phyloP scores from a whole-genome alignment of 2,888 invertebrate genomes.

The Drosophila histrio region DNA sequence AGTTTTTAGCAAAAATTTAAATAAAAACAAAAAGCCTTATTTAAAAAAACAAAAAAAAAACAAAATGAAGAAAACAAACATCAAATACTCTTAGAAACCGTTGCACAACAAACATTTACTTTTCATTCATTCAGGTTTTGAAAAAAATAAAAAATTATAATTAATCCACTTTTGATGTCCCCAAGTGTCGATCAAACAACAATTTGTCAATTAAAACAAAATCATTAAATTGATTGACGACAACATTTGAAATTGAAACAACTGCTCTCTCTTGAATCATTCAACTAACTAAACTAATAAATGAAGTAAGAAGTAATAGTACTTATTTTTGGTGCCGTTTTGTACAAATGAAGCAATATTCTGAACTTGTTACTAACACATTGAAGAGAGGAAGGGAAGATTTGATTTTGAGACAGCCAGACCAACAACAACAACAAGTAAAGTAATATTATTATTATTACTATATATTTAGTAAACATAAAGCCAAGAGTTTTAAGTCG shows the following conservation, averaged over 20 bases:
- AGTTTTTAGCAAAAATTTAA: constrained; percentile 78
- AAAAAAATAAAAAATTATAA: constrained; percentile 10
- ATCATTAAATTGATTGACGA: constrained; percentile 19
- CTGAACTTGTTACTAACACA: constrained; percentile 52
- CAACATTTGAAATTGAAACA: neutral
- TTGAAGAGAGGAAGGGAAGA: neutral
- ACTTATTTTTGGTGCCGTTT: constrained; percentile 57
- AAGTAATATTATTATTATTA: no score
- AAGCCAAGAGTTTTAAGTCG: constrained; percentile 38
- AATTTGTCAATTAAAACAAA: constrained; percentile 59
- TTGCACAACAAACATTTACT: constrained; percentile 49
- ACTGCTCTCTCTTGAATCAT: constrained; percentile 19
- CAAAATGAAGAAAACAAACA: constrained; percentile 22
- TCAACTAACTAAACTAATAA: constrained; percentile 9
- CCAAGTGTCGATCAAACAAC: constrained; percentile 12
- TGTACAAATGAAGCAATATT: constrained; percentile 59
- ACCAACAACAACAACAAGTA: constrained; percentile 44
- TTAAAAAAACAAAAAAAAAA: constrained; percentile 58
- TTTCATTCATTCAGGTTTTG: constrained; percentile 40
- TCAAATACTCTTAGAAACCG: constrained; percentile 31
- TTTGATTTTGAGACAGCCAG: constrained; percentile 37
- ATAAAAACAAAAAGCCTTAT: constrained; percentile 76
- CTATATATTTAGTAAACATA: neutral
- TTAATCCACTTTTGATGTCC: constrained; percentile 14
- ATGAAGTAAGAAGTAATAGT: constrained; percentile 28